Evolutionary conservation across 2,888 invertebrate genomes (phyloP).

Genomic region (Lepidochitona cinerea): DNA sequence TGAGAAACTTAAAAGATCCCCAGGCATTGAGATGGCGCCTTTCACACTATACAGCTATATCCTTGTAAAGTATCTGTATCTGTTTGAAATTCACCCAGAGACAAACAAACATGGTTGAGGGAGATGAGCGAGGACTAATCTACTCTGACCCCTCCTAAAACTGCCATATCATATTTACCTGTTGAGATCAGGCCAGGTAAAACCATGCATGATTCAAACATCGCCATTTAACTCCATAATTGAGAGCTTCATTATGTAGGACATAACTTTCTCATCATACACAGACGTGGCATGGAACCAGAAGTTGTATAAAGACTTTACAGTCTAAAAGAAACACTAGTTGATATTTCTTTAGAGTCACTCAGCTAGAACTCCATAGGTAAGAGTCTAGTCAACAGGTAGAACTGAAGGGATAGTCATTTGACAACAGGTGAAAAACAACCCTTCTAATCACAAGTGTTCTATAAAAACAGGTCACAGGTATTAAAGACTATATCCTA

Average conservation of each 20-base stretch:
- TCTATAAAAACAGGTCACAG: no score
- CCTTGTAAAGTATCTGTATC: background rate
- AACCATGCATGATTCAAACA: background rate
- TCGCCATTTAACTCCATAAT: background rate
- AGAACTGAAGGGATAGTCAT: no score
- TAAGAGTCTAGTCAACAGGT: no score
- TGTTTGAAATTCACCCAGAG: background rate
- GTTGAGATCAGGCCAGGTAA: background rate
- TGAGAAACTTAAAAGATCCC: no score
- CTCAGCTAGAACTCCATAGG: no score
- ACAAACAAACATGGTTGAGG: background rate
- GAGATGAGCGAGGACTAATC: background rate
- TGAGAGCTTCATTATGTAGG: background rate
- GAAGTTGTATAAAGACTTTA: no score
- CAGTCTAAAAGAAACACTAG: no score
- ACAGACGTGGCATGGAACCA: background rate
- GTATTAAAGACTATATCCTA: no score
- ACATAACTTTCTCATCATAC: slow-evolving; percentile 3
- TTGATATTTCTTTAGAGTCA: no score
- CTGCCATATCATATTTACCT: slow-evolving; percentile 1
- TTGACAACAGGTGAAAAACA: no score
- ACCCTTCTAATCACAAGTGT: no score
- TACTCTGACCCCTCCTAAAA: background rate
- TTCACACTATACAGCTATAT: background rate
- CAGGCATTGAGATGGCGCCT: slow-evolving; percentile 2